A percentile compares a stretch with the other conserved stretches of the same genome.
Conservation (phyloP, 2,888 invertebrate genomes). For the Abscondita cerata region DNA sequence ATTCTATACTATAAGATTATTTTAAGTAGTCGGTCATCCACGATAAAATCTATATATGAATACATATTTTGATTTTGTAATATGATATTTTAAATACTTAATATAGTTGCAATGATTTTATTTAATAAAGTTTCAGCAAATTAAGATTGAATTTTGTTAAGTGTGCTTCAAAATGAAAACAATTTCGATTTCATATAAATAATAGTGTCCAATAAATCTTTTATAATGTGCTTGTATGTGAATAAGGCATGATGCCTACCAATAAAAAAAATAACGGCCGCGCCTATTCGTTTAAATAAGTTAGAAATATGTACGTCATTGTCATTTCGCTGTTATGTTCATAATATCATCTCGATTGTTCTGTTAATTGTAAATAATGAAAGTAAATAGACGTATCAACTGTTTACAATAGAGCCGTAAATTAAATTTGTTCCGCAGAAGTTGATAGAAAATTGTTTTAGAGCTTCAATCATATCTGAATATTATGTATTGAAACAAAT, state of each 20-base stretch:
- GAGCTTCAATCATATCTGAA: no score
- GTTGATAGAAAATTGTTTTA: no score
- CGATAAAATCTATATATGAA: slow-evolving; percentile 16
- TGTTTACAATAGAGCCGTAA: slow-evolving; percentile 17
- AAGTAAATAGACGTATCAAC: slow-evolving; percentile 4
- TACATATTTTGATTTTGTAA: slow-evolving; percentile 9
- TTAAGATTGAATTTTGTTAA: background rate
- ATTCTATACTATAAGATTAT: slow-evolving; percentile 28
- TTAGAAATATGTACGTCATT: slow-evolving; percentile 6
- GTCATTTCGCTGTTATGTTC: slow-evolving; percentile 13
- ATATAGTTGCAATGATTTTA: background rate
- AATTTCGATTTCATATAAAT: slow-evolving; percentile 16
- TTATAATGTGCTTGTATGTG: slow-evolving; percentile 4
- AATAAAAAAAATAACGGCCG: slow-evolving; percentile 14
- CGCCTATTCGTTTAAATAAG: slow-evolving; percentile 10
- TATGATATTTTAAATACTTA: slow-evolving; percentile 10
- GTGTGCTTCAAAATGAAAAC: slow-evolving; percentile 7
- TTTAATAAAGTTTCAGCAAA: no score
- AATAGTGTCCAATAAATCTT: slow-evolving; percentile 18
- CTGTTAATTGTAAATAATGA: slow-evolving; percentile 25
- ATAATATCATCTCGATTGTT: slow-evolving; percentile 12
- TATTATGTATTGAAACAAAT: no score
- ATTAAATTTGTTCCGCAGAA: slow-evolving; percentile 13
- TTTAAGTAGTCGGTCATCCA: slow-evolving; percentile 25
- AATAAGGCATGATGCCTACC: background rate